Conservation (phyloP, 2,888 invertebrate genomes). For the Vannuccia rotundouncinata region DNA sequence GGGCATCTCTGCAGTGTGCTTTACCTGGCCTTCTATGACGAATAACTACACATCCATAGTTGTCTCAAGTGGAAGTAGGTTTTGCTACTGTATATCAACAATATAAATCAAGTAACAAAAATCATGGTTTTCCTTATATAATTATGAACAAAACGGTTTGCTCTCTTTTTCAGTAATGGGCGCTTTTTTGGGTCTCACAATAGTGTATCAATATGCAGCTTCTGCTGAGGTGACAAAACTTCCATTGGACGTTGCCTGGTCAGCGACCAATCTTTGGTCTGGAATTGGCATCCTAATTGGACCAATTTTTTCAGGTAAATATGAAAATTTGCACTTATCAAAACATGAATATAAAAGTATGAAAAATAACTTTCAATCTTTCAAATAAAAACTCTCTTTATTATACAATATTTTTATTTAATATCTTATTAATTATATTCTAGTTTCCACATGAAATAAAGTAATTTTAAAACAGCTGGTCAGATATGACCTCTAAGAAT, state of each 20-base stretch:
- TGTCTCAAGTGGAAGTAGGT: constrained; percentile 43
- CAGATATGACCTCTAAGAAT: too few relatives aligned
- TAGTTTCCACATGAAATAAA: too few relatives aligned
- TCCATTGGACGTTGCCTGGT: constrained; percentile 46
- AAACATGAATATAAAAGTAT: too few relatives aligned
- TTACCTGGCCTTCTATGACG: constrained; percentile 45
- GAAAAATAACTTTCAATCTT: too few relatives aligned
- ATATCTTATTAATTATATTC: too few relatives aligned
- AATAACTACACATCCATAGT: constrained; percentile 43
- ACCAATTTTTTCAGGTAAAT: constrained; percentile 44
- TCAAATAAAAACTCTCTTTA: too few relatives aligned
- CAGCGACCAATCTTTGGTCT: constrained; percentile 46
- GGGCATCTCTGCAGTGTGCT: constrained; percentile 43
- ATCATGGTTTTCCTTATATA: too few relatives aligned
- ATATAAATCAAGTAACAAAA: too few relatives aligned
- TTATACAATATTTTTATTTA: too few relatives aligned
- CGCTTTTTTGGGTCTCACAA: constrained; percentile 45
- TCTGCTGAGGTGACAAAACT: constrained; percentile 45
- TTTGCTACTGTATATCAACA: neutral
- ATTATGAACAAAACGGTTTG: too few relatives aligned
- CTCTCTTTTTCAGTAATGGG: constrained; percentile 43
- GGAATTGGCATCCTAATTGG: constrained; percentile 45
- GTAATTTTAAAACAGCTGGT: too few relatives aligned
- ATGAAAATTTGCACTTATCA: too few relatives aligned
- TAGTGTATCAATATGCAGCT: constrained; percentile 46